Percentiles rank a stretch among this genome's conserved stretches.
These are phyloP conservation scores for Steromphala cineraria DNA, from an alignment of 2,888 invertebrate species.

Conservation along the genomic window DNA sequence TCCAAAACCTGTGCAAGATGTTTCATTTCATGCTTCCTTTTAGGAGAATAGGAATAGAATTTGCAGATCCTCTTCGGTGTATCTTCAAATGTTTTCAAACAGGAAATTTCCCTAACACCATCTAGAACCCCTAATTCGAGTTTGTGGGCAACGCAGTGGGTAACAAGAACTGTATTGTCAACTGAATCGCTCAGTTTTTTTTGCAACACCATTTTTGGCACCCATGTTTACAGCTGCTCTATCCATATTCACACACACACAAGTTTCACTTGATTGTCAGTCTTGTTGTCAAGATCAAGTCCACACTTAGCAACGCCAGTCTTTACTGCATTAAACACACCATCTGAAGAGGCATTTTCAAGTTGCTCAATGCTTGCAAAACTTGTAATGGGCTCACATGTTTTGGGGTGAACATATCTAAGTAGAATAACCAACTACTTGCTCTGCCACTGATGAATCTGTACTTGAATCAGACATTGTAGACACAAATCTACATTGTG, in stretches of 20 bases:
- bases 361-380: constrained; percentile 23
- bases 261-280: background rate
- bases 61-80: constrained; percentile 23
- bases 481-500: background rate
- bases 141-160: constrained; percentile 34
- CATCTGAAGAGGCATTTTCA: constrained; percentile 25
- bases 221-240: constrained; percentile 32
- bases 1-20: constrained; percentile 14
- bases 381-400: constrained; percentile 11
- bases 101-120: constrained; percentile 23
- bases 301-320: constrained; percentile 10
- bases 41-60: constrained; percentile 32
- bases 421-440: constrained; percentile 21
- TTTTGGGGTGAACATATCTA: constrained; percentile 22
- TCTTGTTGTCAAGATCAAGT: background rate
- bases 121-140: constrained; percentile 30
- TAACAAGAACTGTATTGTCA: constrained; percentile 24
- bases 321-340: constrained; percentile 24
- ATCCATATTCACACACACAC: constrained; percentile 35
- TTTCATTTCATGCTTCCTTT: constrained; percentile 16
- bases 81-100: constrained; percentile 32
- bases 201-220: constrained; percentile 29
- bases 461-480: background rate
- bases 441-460: background rate
- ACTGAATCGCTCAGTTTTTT: constrained; percentile 22